phyloP scores from a whole-genome alignment of 2,797 vertebrate species.

The Trachops cirrhosus region DNA sequence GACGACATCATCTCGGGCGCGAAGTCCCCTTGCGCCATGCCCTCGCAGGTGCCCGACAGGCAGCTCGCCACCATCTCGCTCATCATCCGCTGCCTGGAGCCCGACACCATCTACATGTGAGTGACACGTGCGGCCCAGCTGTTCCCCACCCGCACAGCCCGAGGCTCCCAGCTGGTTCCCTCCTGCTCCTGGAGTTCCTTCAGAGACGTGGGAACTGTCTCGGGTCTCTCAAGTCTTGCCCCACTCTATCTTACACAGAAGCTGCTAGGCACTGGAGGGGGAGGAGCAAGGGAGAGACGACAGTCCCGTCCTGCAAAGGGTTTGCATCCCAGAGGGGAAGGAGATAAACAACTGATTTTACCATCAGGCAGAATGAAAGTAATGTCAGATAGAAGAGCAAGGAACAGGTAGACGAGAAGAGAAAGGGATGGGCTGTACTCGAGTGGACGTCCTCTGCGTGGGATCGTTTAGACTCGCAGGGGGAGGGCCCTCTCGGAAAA shows the following conservation, averaged over 20 bases:
- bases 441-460: not conserved
- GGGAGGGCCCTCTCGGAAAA: not conserved
- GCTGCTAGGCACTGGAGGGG: not conserved
- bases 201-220: not conserved
- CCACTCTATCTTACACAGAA: not conserved
- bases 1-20: constrained; percentile 98
- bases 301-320: not conserved
- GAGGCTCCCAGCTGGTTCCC: not conserved
- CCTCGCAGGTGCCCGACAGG: constrained; percentile 94
- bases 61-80: constrained; percentile 93
- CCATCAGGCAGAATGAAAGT: not conserved
- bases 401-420: not conserved
- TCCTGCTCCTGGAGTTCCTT: not conserved
- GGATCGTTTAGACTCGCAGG: no score
- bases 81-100: constrained; percentile 95
- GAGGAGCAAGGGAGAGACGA: not conserved
- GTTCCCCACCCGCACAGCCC: accelerated
- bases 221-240: not conserved
- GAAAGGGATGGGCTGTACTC: not conserved
- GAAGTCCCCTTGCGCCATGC: constrained; percentile 98
- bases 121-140: constrained; percentile 59
- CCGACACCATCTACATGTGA: constrained; percentile 97
- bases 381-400: not conserved
- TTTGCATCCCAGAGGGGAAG: not conserved
- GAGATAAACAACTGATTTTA: not conserved